Base-by-base conservation (phyloP, 2,113 vertebrate genomes). In the Burhinus bistriatus region DNA sequence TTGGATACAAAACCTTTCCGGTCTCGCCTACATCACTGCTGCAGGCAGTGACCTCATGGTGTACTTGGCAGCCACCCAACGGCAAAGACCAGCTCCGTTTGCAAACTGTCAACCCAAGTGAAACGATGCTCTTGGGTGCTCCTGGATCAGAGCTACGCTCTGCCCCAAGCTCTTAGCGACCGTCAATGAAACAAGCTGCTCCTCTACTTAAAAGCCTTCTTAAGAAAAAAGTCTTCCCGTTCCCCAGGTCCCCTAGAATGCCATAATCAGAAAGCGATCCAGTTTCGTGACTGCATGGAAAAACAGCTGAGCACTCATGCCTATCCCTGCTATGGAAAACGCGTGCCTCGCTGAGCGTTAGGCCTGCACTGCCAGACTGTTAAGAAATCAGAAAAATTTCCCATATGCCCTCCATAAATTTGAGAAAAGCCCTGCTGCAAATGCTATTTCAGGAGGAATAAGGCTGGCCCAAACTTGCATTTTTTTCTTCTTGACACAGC, bases 101-200 rank as follows among this genome's bases (percentile, higher is more conserved):
- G 66, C 38, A 38, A 55, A 27, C 40, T 10, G 36, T 23, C 23
- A 44, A 10, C 20, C 58, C 52, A 21, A 55, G 89, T 4, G 45
- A 34, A 83, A 61, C 0, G 2, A 47, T 9, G 52, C 0, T 1
- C 72, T 20, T 1, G 0, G 62, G 68, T 0, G 0, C 49, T 49
- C 40, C 38, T 9, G 42, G 57, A 65, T 19, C 44, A 18, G 54
- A 71, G 79, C 44, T 7, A 13, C 0, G 3, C 21, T 70, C 40
- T n/a, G 44, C 36, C 42, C 89, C 6, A 6, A 71, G 70, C 66
- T 76, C 76, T 42, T 38, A 27, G 40, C 9, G 5, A 12, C 13
- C 6, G 0, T 4, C 75, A 59, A 8, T 16, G 68, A 55, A 42
- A 73, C 11, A 75, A 79, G 12, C 2, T 1, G 29, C 51, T 88